Evolutionary conservation across 53 echinoderm and acorn worm species (phyloP), one percentile per base, ranked within the genome.

Genomic region (Paelopatides confundens): DNA sequence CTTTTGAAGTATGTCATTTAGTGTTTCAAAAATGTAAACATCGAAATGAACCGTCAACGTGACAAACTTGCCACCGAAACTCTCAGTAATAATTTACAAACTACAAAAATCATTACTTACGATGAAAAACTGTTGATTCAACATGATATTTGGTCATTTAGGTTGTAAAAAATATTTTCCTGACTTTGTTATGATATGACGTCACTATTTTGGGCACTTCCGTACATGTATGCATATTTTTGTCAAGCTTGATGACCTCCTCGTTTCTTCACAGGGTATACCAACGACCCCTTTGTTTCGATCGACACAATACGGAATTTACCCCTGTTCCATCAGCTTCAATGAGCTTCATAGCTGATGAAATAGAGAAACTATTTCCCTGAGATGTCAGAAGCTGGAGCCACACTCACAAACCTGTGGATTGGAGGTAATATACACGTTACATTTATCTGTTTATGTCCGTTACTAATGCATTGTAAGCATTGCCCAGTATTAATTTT

Each of bases 341-440:
- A 47, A 48, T 27, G 30, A 48, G 54, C 48, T 53, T 13, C 31
- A 30, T 51, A 51, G 18, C 33, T 29, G 26, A 52, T 33, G 79
- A 32, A 50, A 52, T 18, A 30, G 33, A 33, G 48, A 28, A 52
- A 33, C 31, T 33, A 33, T 48, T 28, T 34, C 79, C 54, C 54
- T 79, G 79, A 50, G 36, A 95, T 95, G 95, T 86, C 95, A 67
- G 92, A 92, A 85, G 84, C 95, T 78, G 76, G 87, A 70, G 87
- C 95, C 78, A 83, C 84, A 8, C 64, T 83, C 37, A 83, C 84
- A 83, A 83, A 83, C 84, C 84, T 83, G 43, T 83, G 84, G 84
- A 65, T 83, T 83, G 84, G 84, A 83, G 84, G 84, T 83, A 83
- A 46, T 83, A 53, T 74, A 21, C n/a, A 46, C 74, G 40, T 15